Percentiles rank a stretch among this genome's conserved stretches.
Evolutionary conservation across 2,888 invertebrate species (phyloP).

Genomic region (Empis stercorea): DNA sequence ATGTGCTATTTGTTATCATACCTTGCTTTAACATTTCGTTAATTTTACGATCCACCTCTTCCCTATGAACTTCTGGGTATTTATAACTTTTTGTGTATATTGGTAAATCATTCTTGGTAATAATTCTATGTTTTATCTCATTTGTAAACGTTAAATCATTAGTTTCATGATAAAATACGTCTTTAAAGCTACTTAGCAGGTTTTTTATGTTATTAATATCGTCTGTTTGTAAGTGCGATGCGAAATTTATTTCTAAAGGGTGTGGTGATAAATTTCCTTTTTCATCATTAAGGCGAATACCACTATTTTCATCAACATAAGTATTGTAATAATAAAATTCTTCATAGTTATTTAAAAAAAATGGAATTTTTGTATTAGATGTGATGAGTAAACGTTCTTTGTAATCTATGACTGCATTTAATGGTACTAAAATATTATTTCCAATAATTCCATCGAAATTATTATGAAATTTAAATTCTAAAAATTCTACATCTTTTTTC

Average conservation of each 20-base stretch:
- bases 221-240: background rate
- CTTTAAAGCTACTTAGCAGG: background rate
- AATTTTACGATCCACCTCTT: constrained; percentile 6
- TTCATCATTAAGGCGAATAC: background rate
- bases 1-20: constrained; percentile 5
- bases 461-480: too few relatives aligned
- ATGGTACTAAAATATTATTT: too few relatives aligned
- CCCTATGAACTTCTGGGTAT: constrained; percentile 6
- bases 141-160: constrained; percentile 1
- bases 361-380: too few relatives aligned
- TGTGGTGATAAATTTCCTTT: background rate
- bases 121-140: constrained; percentile 7
- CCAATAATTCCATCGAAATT: too few relatives aligned
- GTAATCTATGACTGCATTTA: too few relatives aligned
- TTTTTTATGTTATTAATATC: background rate
- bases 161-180: constrained; percentile 6
- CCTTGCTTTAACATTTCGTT: constrained; percentile 5
- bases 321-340: too few relatives aligned
- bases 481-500: too few relatives aligned
- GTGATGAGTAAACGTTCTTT: too few relatives aligned
- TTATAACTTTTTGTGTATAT: constrained; percentile 6
- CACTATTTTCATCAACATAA: background rate
- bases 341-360: too few relatives aligned
- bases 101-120: constrained; percentile 2
- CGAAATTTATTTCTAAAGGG: background rate